A percentile compares a stretch with the other conserved stretches of the same genome.
Conservation (phyloP, 2,797 vertebrate species). For the Gymnoscopelus microlampas region DNA sequence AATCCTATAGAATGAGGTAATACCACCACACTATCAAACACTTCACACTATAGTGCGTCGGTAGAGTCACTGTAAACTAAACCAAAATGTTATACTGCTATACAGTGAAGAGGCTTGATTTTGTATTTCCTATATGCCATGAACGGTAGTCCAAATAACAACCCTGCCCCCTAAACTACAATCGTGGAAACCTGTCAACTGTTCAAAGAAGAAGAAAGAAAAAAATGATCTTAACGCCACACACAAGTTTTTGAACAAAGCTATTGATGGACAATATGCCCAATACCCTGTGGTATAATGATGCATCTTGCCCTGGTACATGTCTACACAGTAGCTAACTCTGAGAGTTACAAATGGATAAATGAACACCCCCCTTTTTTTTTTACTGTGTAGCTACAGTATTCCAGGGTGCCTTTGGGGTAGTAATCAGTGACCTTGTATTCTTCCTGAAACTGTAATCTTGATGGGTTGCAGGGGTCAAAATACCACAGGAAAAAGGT, state of each 20-base stretch:
- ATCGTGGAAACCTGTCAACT: not conserved
- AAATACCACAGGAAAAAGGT: not conserved
- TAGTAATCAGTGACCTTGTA: not conserved
- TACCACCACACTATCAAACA: constrained; percentile 43
- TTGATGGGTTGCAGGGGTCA: not conserved
- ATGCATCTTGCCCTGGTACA: not conserved
- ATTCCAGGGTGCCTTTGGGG: not conserved
- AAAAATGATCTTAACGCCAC: not conserved
- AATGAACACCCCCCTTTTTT: not conserved
- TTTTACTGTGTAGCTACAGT: not conserved
- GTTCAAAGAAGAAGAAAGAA: not conserved
- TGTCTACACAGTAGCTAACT: not conserved
- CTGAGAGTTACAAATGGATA: too few relatives aligned
- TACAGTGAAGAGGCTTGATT: not conserved
- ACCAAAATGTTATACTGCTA: constrained; percentile 14
- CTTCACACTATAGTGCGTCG: constrained; percentile 1
- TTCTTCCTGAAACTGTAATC: not conserved
- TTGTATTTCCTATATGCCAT: constrained; percentile 9
- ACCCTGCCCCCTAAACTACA: not conserved
- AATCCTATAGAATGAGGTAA: constrained; percentile 64
- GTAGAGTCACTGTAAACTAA: constrained; percentile 21
- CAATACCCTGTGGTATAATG: not conserved
- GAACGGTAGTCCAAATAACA: too few relatives aligned
- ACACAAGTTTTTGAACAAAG: not conserved
- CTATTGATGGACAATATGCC: not conserved